Percentiles rank a stretch among this genome's conserved stretches.
Conservation (phyloP, 2,888 invertebrate species). For the Drosophila fulvimacula region DNA sequence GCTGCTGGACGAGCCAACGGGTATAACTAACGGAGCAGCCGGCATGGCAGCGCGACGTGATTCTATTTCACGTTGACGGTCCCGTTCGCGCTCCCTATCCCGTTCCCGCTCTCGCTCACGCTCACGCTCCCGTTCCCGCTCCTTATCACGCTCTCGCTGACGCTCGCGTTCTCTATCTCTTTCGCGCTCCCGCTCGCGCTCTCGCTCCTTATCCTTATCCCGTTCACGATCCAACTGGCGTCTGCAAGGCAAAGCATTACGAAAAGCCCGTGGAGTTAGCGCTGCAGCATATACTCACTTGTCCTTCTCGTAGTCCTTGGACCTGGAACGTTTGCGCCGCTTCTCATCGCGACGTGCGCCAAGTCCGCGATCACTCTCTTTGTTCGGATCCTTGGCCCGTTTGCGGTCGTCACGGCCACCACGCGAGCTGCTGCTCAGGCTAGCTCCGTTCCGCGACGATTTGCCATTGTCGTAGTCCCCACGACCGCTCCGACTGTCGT, state of each 20-base stretch:
- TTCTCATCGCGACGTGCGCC: conserved; percentile 75
- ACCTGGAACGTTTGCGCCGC: conserved; percentile 79
- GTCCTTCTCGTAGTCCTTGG: conserved; percentile 80
- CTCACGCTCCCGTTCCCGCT: conserved; percentile 86
- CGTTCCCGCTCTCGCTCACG: conserved; percentile 86
- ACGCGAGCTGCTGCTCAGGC: conserved; percentile 52
- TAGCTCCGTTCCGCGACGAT: conserved; percentile 72
- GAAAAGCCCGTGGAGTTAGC: not conserved
- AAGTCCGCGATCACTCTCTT: conserved; percentile 59
- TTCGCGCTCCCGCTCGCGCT: conserved; percentile 83
- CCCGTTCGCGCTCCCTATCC: conserved; percentile 33
- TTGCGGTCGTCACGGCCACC: conserved; percentile 78
- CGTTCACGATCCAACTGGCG: conserved; percentile 79
- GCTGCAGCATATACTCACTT: conserved; percentile 56
- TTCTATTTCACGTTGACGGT: conserved; percentile 86
- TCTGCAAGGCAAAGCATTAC: conserved; percentile 37
- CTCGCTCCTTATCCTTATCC: conserved; percentile 61
- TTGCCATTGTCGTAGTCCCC: conserved; percentile 70
- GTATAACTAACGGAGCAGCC: conserved; percentile 60
- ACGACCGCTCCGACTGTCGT: conserved; percentile 54
- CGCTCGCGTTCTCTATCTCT: conserved; percentile 59
- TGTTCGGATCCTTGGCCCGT: conserved; percentile 56
- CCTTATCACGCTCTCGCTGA: conserved; percentile 83
- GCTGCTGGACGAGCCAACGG: conserved; percentile 72
- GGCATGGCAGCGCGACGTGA: conserved; percentile 44